These are phyloP conservation scores for Theristicus caerulescens DNA, from an alignment of 2,113 vertebrate genomes.

Conservation along the genomic window DNA sequence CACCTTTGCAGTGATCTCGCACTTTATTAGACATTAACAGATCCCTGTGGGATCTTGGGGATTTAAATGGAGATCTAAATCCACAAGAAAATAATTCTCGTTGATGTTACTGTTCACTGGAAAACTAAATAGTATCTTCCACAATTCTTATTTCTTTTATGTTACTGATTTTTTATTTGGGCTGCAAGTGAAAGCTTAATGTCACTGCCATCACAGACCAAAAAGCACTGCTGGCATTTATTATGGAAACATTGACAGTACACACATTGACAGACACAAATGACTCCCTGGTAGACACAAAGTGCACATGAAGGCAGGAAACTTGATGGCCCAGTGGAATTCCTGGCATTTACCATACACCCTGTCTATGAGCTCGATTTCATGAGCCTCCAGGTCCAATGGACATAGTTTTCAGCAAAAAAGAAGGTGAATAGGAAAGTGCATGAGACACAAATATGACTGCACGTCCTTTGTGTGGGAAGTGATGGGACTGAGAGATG, in stretches of 20 bases:
- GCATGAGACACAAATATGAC: neutral
- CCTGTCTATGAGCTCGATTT: neutral
- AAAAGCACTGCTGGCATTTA: neutral
- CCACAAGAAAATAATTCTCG: neutral
- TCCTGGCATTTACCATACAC: neutral
- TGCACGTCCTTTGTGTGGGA: neutral
- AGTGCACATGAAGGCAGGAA: neutral
- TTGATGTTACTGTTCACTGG: neutral
- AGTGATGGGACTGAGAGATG: neutral
- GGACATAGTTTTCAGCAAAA: neutral
- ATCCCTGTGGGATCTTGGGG: neutral
- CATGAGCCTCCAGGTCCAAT: neutral
- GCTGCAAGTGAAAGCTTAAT: neutral
- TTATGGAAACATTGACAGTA: neutral
- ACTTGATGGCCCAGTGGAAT: neutral
- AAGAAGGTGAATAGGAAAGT: neutral
- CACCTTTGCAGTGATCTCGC: neutral
- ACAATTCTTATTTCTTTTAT: neutral
- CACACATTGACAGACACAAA: neutral
- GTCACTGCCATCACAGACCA: neutral
- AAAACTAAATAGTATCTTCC: neutral
- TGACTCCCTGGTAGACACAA: neutral
- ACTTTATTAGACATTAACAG: neutral
- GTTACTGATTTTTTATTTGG: neutral
- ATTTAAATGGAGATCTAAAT: neutral